Base-by-base conservation (phyloP, 2,113 vertebrate species). In the Bothrops jararaca region DNA sequence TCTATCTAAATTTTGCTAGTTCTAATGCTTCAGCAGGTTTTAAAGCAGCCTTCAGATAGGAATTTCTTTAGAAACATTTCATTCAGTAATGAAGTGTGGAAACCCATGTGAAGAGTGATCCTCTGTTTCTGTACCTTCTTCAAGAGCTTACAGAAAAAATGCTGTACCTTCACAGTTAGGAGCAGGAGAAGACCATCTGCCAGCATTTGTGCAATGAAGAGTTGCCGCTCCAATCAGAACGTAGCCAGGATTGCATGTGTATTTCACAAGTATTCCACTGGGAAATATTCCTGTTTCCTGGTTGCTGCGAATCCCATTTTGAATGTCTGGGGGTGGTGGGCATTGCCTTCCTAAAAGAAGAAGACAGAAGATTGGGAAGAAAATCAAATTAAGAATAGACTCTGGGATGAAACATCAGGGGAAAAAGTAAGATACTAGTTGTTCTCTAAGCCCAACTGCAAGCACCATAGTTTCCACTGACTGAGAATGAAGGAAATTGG, bases 141-240 rank as follows among this genome's bases (percentile, higher is more conserved):
- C 23, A 64, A 64, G 29, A 64, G 60, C 29, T 64, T 64, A n/a
- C 11, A 64, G 60, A n/a, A 64, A 64, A 64, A 64, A 29, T 12
- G 58, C 26, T 88, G n/a, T 96, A 98, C 97, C 97, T 97, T 97
- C 69, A 3, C 98, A 98, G 0, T 9, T 91, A 0, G 97, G 97
- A 34, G 94, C 80, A 2, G 64, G 86, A 87, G 93, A 54, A 92
- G 94, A 97, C 98, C 98, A 98, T 12, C 2, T 7, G 69, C 97
- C 97, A 3, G 96, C 10, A 18, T 88, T 95, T 94, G 54, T 95
- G 23, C 98, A 98, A 3, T 22, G 90, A 34, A 98, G 94, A 0
- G 23, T 80, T 64, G 92, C 95, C 89, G 89, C 90, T 91, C 97
- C 97, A 0, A 86, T n/a, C 80, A 97, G 97, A 92, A 88, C 29